A percentile compares a stretch with the other conserved stretches of the same genome.
Conservation (phyloP, 2,888 invertebrate species). For the Drosophila pullipes region DNA sequence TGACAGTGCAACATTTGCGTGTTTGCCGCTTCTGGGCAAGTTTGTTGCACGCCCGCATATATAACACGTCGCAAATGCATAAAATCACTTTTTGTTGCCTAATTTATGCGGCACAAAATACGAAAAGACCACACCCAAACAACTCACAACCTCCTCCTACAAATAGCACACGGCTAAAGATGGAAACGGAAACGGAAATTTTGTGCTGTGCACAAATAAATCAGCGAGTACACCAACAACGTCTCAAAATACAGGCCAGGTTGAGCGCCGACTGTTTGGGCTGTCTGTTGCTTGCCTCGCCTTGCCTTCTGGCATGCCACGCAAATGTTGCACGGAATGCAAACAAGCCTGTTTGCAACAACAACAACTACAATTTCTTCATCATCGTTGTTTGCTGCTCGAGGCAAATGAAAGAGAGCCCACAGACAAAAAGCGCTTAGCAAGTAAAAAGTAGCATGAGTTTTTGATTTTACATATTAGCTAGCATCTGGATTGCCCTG, state of each 20-base stretch:
- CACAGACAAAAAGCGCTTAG: slow-evolving; percentile 42
- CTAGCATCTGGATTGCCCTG: slow-evolving; percentile 23
- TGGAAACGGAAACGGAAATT: slow-evolving; percentile 76
- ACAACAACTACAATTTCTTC: slow-evolving; percentile 54
- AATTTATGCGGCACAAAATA: slow-evolving; percentile 76
- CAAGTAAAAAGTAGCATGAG: slow-evolving; percentile 16
- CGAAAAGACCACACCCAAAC: slow-evolving; percentile 40
- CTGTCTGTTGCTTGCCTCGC: slow-evolving; percentile 13
- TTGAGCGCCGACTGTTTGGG: slow-evolving; percentile 39
- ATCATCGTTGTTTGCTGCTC: slow-evolving; percentile 37
- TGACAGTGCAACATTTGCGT: slow-evolving; percentile 67
- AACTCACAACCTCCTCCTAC: not conserved
- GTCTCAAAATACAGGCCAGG: slow-evolving; percentile 51
- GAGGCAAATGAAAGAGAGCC: slow-evolving; percentile 31
- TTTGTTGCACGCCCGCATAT: slow-evolving; percentile 79
- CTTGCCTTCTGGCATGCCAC: slow-evolving; percentile 44
- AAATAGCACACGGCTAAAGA: slow-evolving; percentile 22
- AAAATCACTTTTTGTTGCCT: slow-evolving; percentile 80
- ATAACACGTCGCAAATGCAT: slow-evolving; percentile 80
- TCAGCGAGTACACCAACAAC: slow-evolving; percentile 64
- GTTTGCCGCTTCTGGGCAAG: slow-evolving; percentile 49
- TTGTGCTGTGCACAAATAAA: slow-evolving; percentile 80
- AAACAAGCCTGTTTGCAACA: slow-evolving; percentile 62
- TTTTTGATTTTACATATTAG: slow-evolving; percentile 1
- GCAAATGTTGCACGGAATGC: slow-evolving; percentile 76